Evolutionary conservation across 2,113 vertebrate genomes (phyloP).

Genomic region (Lathamus discolor): DNA sequence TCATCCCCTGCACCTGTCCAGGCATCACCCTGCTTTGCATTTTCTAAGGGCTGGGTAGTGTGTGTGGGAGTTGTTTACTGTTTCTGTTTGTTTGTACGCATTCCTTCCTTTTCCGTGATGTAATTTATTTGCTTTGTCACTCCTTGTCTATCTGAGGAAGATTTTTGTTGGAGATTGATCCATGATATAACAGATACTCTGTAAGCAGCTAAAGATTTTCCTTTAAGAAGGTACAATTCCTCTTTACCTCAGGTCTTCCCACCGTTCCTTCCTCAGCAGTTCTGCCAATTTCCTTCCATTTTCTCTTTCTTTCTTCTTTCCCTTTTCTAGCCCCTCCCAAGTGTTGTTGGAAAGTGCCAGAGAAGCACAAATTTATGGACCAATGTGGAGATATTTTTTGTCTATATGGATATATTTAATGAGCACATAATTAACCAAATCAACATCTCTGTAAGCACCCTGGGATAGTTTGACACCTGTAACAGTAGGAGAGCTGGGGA

Average conservation of each 20-base stretch:
- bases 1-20: not conserved
- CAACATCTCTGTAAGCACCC: not conserved
- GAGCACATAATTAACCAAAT: not conserved
- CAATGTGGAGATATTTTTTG: fast-evolving
- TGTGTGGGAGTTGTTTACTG: not conserved
- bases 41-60: not conserved
- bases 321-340: not conserved
- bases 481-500: not conserved
- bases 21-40: not conserved
- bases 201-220: not conserved
- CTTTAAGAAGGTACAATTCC: not conserved
- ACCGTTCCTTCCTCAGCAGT: not conserved
- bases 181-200: not conserved
- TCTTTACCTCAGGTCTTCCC: not conserved
- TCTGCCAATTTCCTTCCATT: not conserved
- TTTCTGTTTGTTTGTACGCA: not conserved
- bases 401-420: not conserved
- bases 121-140: not conserved
- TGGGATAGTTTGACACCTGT: not conserved
- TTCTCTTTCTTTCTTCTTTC: not conserved
- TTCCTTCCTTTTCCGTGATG: not conserved
- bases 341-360: not conserved
- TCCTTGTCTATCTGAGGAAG: not conserved
- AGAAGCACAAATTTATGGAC: not conserved
- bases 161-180: not conserved